phyloP scores from a whole-genome alignment of 2,113 vertebrate species.

The Gymnorhina tibicen region DNA sequence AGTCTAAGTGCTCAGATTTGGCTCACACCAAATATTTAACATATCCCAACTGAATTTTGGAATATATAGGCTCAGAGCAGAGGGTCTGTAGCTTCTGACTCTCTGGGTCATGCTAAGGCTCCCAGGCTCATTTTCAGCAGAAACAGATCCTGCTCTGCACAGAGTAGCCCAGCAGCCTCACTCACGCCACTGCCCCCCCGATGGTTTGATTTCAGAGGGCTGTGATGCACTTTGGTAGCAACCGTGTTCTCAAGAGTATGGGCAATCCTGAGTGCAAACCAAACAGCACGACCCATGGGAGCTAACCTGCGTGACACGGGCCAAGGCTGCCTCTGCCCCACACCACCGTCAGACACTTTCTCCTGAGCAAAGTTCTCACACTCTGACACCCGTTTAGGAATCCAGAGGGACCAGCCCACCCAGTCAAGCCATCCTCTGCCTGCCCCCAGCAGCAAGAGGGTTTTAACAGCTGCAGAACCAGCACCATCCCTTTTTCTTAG shows the following conservation, averaged over 20 bases:
- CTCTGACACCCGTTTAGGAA: not conserved
- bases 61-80: not conserved
- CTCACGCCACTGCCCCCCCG: accelerated
- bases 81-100: not conserved
- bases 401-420: not conserved
- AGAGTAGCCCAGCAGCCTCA: not conserved
- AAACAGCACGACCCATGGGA: accelerated
- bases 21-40: not conserved
- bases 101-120: accelerated
- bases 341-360: not conserved
- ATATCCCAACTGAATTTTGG: accelerated
- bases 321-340: not conserved
- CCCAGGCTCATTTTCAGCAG: accelerated
- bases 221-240: not conserved
- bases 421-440: not conserved
- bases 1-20: not conserved
- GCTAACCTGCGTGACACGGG: accelerated
- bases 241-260: not conserved
- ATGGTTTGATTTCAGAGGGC: not conserved
- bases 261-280: not conserved
- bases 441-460: not conserved
- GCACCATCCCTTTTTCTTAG: not conserved
- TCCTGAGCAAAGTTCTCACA: not conserved
- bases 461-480: not conserved
- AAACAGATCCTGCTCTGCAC: not conserved